These are phyloP conservation scores for Macropus fuliginosus DNA, from an alignment of 2,797 vertebrate species.

Conservation along the genomic window DNA sequence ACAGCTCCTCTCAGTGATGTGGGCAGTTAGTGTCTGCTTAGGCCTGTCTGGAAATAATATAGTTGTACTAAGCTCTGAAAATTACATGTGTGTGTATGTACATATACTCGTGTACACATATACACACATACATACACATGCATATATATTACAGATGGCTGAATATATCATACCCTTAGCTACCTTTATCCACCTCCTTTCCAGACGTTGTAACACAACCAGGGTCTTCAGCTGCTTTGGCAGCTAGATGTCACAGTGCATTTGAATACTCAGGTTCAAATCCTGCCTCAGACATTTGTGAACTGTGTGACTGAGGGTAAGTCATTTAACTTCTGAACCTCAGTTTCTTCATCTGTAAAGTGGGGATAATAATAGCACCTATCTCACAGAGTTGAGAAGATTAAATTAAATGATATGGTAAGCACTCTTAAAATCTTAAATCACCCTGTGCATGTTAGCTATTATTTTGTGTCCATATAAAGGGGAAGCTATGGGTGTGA, in stretches of 20 bases:
- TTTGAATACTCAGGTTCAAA: neutral
- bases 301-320: neutral
- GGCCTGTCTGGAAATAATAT: slow-evolving; percentile 14
- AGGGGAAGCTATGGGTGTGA: neutral
- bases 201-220: neutral
- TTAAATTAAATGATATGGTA: neutral
- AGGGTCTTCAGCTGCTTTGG: neutral
- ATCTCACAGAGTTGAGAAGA: neutral
- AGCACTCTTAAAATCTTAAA: neutral
- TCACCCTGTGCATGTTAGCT: neutral
- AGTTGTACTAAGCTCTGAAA: slow-evolving; percentile 8
- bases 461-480: neutral
- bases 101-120: neutral
- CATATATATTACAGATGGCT: slow-evolving; percentile 26
- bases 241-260: neutral
- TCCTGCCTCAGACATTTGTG: neutral
- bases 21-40: slow-evolving; percentile 15
- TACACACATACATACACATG: too few relatives aligned
- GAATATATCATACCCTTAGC: neutral
- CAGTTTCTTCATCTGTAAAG: neutral
- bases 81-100: neutral
- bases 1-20: slow-evolving; percentile 18
- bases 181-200: neutral
- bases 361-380: neutral
- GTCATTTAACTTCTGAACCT: neutral